Evolutionary conservation across 2,888 invertebrate species (phyloP), one percentile per base, ranked within the genome.

Genomic region (Dinocampus coccinellae): DNA sequence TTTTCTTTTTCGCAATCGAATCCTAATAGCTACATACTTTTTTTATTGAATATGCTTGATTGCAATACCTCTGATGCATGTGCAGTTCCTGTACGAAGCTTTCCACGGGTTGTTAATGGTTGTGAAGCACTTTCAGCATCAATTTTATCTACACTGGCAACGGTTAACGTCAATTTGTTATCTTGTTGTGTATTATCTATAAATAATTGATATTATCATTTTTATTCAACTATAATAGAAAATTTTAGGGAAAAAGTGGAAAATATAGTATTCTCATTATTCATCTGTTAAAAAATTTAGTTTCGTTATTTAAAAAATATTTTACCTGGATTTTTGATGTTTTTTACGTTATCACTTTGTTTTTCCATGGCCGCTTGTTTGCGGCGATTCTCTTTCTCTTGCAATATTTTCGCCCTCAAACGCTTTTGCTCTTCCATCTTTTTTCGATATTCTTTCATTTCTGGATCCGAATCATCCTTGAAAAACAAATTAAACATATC

Each of bases 391-490:
- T 89, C 89, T 73, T 89, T 89, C 72, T 88, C 87, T 33, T 86
- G 84, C 13, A 89, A 76, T 55, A 89, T 83, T 74, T 87, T 84
- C 73, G 88, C 89, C n/a, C 89, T 80, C 26, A 88, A 75, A 22
- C 85, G 84, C 75, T 89, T 89, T 74, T 89, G 89, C 70, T 89
- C 88, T 75, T 89, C 89, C 79, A 89, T 86, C 75, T 88, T 88
- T 71, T 85, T 85, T 2, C 87, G 82, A 72, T 89, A 89, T 39
- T 89, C 88, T 26, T 84, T 81, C 82, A 87, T 86, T 75, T 88
- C 88, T 39, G 87, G 88, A 78, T 88, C 88, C 64, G 85, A 80
- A 66, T 81, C 84, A 34, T 85, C 86, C 68, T 85, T 26, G 2
- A 58, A 29, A 24, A 22, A 67, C 1, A 57, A 22, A 57, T 20